Evolutionary conservation across 2,888 invertebrate genomes (phyloP).

Genomic region (Coecobrya sp.): DNA sequence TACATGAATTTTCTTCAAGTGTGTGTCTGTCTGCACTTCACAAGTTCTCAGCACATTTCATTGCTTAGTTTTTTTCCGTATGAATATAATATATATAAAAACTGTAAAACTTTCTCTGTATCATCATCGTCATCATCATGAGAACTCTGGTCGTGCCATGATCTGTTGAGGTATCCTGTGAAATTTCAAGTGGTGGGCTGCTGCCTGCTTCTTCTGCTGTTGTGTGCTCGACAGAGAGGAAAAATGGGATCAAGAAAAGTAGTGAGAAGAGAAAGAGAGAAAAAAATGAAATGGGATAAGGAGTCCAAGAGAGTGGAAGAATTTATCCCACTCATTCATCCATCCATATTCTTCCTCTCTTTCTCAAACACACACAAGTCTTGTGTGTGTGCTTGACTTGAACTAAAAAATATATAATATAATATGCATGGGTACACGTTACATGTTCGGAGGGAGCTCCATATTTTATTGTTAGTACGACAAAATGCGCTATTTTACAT

Average conservation of each 20-base stretch:
- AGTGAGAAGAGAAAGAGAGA: conserved; percentile 18
- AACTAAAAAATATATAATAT: background rate
- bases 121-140: conserved; percentile 10
- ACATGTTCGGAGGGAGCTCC: background rate
- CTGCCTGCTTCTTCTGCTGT: no score
- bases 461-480: conserved; percentile 35
- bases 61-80: background rate
- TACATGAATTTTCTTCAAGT: conserved; percentile 10
- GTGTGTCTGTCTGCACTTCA: conserved; percentile 20
- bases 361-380: background rate
- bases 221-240: conserved; percentile 50
- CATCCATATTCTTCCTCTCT: conserved; percentile 35
- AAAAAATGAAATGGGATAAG: conserved; percentile 67
- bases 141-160: background rate
- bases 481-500: conserved; percentile 32
- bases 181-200: conserved; percentile 25
- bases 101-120: background rate
- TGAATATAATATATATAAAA: background rate
- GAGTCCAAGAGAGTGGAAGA: conserved; percentile 35
- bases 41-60: conserved; percentile 26
- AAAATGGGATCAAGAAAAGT: conserved; percentile 65
- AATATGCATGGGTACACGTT: background rate
- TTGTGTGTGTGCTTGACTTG: background rate
- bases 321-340: conserved; percentile 64
- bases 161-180: conserved; percentile 10